Base-by-base conservation (phyloP, 2,888 invertebrate species). In the Bellardia pandia region DNA sequence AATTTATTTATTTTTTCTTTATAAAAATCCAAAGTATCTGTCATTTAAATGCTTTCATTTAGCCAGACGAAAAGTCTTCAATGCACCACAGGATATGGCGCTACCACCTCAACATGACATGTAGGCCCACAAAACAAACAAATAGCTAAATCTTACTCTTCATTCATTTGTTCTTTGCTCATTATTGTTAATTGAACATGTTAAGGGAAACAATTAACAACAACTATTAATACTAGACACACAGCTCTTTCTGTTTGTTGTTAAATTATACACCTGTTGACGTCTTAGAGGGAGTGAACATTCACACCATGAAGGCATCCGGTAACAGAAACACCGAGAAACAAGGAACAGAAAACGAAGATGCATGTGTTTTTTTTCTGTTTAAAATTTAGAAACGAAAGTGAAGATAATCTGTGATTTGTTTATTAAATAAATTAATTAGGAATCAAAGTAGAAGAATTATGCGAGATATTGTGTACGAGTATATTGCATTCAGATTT, bases 1-100 rank as follows among this genome's bases (percentile, higher is more conserved):
- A 37, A 37, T 45, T 13, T 45, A 23, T 2, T 23, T 23, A 23
- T 33, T 60, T 9, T 33, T 33, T 33, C 6, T 60, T 60, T 13
- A 60, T 13, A 33, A n/a, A 62, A 8, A n/a, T 7, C 13, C 6
- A 37, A 33, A 37, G n/a, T 37, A 33, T 37, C 62, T 62, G 60
- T 37, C n/a, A n/a, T 37, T 62, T 40, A 62, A 62, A 62, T 37
- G 5, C 30, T 3, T 62, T 13, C 0, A 45, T 42, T 56, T 42
- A 33, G 0, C 14, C 62, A 75, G 69, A 76, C 75, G 16, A 75
- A 62, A 56, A 64, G 53, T 58, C 48, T 58, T 76, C 42, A 64
- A 23, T n/a, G 9, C 78, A 40, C 81, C 16, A 42, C 77, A 72
- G 74, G 82, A 77, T 84, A 84, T 90, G 90, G 90, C 90, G 89